Evolutionary conservation across 2,797 vertebrate genomes (phyloP).

Genomic region (Microctenopoma steveboyesi): DNA sequence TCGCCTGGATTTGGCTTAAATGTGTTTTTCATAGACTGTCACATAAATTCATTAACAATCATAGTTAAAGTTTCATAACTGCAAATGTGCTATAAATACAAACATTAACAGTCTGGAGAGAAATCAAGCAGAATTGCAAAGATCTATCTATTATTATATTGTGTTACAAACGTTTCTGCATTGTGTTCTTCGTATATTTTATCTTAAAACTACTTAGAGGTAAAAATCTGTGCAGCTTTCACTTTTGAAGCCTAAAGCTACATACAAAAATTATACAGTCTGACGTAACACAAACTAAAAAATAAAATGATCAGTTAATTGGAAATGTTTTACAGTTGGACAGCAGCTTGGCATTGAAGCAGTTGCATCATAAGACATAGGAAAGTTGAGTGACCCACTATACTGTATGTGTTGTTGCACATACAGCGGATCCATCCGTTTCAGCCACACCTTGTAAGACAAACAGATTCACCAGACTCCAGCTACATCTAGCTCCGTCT

Average conservation of each 20-base stretch:
- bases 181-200: background rate
- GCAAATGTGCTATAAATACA: background rate
- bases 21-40: background rate
- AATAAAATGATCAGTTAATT: background rate
- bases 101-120: background rate
- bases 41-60: background rate
- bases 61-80: background rate
- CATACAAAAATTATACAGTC: no score
- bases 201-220: background rate
- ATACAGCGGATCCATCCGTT: slow-evolving; percentile 36
- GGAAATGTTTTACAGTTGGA: background rate
- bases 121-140: background rate
- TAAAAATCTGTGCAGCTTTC: no score
- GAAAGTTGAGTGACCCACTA: slow-evolving; percentile 9
- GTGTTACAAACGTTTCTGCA: background rate
- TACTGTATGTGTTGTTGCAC: slow-evolving; percentile 36
- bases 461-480: slow-evolving; percentile 47
- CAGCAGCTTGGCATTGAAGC: slow-evolving; percentile 11
- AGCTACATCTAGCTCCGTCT: slow-evolving; percentile 44
- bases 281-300: background rate
- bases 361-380: slow-evolving; percentile 23
- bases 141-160: background rate
- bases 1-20: background rate
- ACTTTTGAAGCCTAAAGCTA: no score
- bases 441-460: slow-evolving; percentile 47